A percentile compares a stretch with the other conserved stretches of the same genome.
Conservation (phyloP, 1,140 invertebrate genomes). For the Dufourea novaeangliae region DNA sequence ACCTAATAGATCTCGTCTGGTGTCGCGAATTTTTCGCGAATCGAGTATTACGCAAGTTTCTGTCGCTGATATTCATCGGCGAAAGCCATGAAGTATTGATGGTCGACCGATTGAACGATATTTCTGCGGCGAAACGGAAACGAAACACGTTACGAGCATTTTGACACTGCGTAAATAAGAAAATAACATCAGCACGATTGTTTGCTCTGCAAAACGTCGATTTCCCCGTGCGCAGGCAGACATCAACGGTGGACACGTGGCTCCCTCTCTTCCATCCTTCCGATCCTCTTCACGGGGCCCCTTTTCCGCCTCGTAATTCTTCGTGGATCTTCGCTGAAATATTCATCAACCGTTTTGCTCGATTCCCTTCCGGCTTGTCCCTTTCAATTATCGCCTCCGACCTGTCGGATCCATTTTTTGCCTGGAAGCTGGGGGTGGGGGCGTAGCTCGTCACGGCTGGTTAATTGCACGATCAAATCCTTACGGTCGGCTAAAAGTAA, state of each 20-base stretch:
- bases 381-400: conserved; percentile 36
- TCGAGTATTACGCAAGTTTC: background rate
- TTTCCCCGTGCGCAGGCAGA: background rate
- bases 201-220: conserved; percentile 28
- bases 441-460: background rate
- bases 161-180: conserved; percentile 18
- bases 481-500: conserved; percentile 2
- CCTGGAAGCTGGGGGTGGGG: too few species aligned
- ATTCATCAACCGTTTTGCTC: conserved; percentile 29
- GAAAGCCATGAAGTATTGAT: background rate
- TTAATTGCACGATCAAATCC: conserved; percentile 41
- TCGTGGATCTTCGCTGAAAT: conserved; percentile 14
- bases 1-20: too few species aligned
- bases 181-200: conserved; percentile 35
- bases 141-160: background rate
- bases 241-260: conserved; percentile 11
- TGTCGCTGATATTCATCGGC: background rate
- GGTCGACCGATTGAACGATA: background rate
- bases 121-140: background rate
- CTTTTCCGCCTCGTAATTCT: conserved; percentile 18
- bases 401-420: background rate
- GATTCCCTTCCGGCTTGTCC: conserved; percentile 11
- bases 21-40: background rate
- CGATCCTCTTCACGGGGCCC: background rate
- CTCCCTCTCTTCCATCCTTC: background rate